Evolutionary conservation across 1,140 invertebrate species (phyloP).

Genomic region (Drosophila gunungcola): DNA sequence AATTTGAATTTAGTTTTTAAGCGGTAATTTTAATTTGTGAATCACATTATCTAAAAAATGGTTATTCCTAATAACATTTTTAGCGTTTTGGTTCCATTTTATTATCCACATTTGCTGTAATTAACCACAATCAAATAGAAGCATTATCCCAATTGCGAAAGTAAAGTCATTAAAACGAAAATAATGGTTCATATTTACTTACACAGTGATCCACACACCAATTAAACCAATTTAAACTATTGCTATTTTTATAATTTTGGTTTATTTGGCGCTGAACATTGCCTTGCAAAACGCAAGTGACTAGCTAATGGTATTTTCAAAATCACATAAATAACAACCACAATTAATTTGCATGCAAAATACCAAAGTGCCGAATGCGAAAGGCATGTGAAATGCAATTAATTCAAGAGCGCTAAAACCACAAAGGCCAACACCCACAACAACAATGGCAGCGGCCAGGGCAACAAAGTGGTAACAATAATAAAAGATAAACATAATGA

Average conservation of each 20-base stretch:
- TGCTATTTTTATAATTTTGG: slow-evolving; percentile 24
- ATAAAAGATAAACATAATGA: slow-evolving; percentile 77
- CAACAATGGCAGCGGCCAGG: slow-evolving; percentile 28
- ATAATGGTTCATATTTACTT: slow-evolving; percentile 17
- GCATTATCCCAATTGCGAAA: slow-evolving; percentile 9
- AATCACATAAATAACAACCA: slow-evolving; percentile 63
- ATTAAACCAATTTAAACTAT: slow-evolving; percentile 24
- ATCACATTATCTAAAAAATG: no score
- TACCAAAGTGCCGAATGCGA: slow-evolving; percentile 59
- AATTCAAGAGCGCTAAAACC: slow-evolving; percentile 63
- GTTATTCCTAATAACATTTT: no score
- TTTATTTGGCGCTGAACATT: slow-evolving; percentile 19
- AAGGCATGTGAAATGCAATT: slow-evolving; percentile 75
- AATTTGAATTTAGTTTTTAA: no score
- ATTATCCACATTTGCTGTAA: neutral
- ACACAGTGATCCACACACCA: slow-evolving; percentile 2
- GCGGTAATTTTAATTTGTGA: no score
- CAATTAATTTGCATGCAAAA: slow-evolving; percentile 74
- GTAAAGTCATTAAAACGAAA: slow-evolving; percentile 27
- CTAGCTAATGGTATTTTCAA: slow-evolving; percentile 47
- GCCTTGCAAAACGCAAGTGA: slow-evolving; percentile 24
- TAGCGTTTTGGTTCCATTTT: neutral
- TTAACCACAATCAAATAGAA: neutral
- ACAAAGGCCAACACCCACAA: slow-evolving; percentile 36
- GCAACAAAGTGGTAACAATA: slow-evolving; percentile 62